Base-by-base conservation (phyloP, 1,140 invertebrate species). In the silkworm (Bombyx mori) region DNA sequence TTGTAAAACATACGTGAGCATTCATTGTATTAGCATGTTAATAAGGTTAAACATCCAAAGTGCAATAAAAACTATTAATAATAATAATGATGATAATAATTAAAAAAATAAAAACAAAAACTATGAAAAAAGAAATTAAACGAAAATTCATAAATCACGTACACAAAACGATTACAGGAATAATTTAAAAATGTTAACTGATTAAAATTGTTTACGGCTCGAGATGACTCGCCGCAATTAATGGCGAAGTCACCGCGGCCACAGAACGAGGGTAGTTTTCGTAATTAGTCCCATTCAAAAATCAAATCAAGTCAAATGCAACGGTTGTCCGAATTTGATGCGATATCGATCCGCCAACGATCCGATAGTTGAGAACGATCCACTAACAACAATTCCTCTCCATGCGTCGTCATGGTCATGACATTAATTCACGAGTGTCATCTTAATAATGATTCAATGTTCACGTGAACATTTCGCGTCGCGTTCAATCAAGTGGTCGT, bases 11-110 rank as follows among this genome's bases (percentile, higher is more conserved):
- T 68, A 63, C 68, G 61, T 73, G 66, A 69, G 66, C 73, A 77
- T 79, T 76, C 67, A 81, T 35, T 35, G 26, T 35, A 35, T 35
- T 35, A 35, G 26, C 2, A 81, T 83, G 79, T 86, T 86, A 86
- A 79, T 81, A 73, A 68, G 70, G 82, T 86, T 86, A 86, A 83
- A 86, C 83, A 86, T 83, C 79, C 77, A 78, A 82, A 80, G 79
- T 83, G 80, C 79, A 79, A 70, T 64, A 72, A 74, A 71, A 71
- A 70, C 62, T 49, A 63, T 18, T 18, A 18, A 18, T 18, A 18
- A 18, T 18, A 18, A 18, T 18, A 18, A 18, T 18, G 12, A 18
- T 18, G 12, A 18, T 18, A 18, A 18, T 18, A 18, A 18, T 18
- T 18, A 35, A 35, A 35, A 35, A 35, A 35, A 35, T 35, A 3